Conservation (phyloP, 2,888 invertebrate species). For the Lasioglossum pauxillum region DNA sequence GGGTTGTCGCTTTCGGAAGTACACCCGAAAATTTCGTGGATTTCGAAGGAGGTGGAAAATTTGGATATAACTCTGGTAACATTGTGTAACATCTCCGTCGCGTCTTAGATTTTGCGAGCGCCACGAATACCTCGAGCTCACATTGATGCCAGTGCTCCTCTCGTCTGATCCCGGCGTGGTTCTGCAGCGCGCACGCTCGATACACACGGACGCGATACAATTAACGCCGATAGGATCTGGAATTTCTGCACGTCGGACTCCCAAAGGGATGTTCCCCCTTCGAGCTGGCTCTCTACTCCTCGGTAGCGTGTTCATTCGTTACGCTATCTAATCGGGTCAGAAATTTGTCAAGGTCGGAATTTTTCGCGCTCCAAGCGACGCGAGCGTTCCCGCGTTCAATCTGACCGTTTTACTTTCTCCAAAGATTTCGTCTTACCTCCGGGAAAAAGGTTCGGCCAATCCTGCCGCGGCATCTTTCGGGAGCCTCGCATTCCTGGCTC, state of each 20-base stretch:
- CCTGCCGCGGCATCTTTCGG: constrained; percentile 64
- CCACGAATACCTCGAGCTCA: constrained; percentile 17
- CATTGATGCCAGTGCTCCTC: not conserved
- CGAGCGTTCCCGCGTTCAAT: constrained; percentile 36
- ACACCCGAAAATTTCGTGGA: too few relatives aligned
- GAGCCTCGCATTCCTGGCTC: constrained; percentile 67
- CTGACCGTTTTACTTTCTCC: constrained; percentile 37
- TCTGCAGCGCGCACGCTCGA: not conserved
- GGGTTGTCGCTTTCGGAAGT: too few relatives aligned
- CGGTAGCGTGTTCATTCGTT: constrained; percentile 41
- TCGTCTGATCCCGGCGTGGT: not conserved
- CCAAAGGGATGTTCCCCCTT: constrained; percentile 20
- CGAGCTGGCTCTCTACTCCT: constrained; percentile 17
- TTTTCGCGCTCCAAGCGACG: constrained; percentile 35
- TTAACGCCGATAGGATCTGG: constrained; percentile 40
- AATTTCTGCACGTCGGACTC: not conserved
- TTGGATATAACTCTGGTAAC: not conserved
- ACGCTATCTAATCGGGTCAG: constrained; percentile 47
- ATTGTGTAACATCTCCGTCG: not conserved
- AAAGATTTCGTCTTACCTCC: constrained; percentile 49
- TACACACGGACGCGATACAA: constrained; percentile 20
- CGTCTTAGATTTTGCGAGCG: constrained; percentile 43
- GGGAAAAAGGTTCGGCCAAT: constrained; percentile 54
- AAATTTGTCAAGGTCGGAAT: constrained; percentile 43
- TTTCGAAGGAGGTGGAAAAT: not conserved